Evolutionary conservation across 64 coral and sea anemone genomes (phyloP).

Genomic region (Platygyra sinensis): DNA sequence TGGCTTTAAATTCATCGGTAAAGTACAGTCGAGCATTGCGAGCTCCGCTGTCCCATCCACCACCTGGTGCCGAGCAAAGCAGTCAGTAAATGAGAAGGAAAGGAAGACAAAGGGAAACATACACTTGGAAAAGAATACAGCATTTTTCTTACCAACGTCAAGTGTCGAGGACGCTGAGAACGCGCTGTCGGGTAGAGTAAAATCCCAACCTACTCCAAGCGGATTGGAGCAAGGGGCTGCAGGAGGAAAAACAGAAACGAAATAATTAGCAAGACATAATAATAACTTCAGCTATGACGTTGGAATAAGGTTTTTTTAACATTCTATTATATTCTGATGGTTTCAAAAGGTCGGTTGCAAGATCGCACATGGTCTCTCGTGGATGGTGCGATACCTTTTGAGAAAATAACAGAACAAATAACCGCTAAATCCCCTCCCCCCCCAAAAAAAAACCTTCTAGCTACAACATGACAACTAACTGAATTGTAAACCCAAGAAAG

Average conservation of each 20-base stretch:
- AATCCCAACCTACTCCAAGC: constrained; percentile 50
- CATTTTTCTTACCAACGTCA: constrained; percentile 41
- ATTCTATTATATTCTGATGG: no score
- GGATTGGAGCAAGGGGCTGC: constrained; percentile 47
- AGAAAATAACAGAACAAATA: no score
- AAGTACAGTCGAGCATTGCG: constrained; percentile 81
- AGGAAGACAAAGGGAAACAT: no score
- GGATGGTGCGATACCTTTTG: no score
- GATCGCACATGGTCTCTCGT: no score
- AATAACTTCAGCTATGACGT: not conserved
- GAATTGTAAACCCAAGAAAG: no score
- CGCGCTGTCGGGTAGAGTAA: constrained; percentile 38
- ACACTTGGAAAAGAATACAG: not conserved
- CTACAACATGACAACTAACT: no score
- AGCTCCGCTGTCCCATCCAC: constrained; percentile 69
- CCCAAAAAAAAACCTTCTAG: no score
- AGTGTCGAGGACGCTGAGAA: constrained; percentile 44
- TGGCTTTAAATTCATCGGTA: constrained; percentile 49
- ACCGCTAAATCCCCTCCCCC: no score
- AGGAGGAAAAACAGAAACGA: not conserved
- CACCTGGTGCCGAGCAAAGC: constrained; percentile 9
- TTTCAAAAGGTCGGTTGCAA: no score
- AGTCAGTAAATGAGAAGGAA: not conserved
- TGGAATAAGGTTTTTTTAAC: no score
- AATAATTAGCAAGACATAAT: not conserved